These are phyloP conservation scores for Anoplolepis gracilipes DNA, from an alignment of 1,140 invertebrate species.

Conservation along the genomic window DNA sequence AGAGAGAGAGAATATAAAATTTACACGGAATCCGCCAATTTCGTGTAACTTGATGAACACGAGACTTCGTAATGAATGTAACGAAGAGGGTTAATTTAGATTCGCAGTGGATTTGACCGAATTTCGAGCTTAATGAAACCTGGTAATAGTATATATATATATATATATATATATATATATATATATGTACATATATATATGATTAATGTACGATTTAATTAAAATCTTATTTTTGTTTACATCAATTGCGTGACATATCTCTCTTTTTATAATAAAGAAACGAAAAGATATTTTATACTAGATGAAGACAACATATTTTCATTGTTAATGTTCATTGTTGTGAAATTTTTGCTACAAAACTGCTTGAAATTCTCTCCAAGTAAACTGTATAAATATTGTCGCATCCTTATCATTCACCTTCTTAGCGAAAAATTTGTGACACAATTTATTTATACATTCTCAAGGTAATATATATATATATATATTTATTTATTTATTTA, in stretches of 20 bases:
- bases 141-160: background rate
- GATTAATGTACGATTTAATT: conserved; percentile 22
- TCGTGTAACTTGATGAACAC: conserved; percentile 51
- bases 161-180: too few relatives aligned
- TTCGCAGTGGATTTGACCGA: conserved; percentile 34
- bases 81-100: conserved; percentile 57
- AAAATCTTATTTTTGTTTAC: conserved; percentile 28
- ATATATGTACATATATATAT: background rate
- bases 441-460: background rate
- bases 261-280: background rate
- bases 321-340: background rate
- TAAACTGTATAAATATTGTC: background rate
- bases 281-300: background rate
- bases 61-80: conserved; percentile 54
- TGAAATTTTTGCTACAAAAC: background rate
- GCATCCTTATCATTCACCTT: background rate
- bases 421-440: background rate
- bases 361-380: background rate
- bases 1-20: conserved; percentile 46
- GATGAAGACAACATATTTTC: background rate
- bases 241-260: background rate
- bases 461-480: background rate
- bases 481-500: too few relatives aligned
- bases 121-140: conserved; percentile 54
- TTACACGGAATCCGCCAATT: conserved; percentile 35